Conservation (phyloP, 2,888 invertebrate species). For the Andrena trimmerana region DNA sequence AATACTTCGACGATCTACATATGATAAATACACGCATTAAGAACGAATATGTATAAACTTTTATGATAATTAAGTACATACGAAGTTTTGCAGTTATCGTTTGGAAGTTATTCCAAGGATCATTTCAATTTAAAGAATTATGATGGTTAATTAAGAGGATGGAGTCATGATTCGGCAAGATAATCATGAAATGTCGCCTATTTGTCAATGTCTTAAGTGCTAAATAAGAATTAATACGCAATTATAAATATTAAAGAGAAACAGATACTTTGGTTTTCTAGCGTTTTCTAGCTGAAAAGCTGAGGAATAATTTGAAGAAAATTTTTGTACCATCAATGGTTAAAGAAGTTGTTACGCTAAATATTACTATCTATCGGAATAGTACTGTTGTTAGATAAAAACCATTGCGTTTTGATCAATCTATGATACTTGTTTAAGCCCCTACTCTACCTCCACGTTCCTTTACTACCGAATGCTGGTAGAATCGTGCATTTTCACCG, state of each 20-base stretch:
- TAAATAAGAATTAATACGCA: not conserved
- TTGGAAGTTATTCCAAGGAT: not conserved
- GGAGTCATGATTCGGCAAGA: not conserved
- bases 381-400: not conserved
- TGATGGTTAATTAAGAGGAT: not conserved
- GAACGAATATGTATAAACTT: not conserved
- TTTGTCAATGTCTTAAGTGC: not conserved
- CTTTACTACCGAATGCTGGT: not conserved
- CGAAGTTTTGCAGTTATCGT: conserved; percentile 5
- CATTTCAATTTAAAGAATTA: too few species aligned
- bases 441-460: not conserved
- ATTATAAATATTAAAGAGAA: conserved; percentile 32
- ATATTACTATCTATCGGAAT: conserved; percentile 6
- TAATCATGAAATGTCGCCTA: not conserved
- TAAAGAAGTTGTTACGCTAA: not conserved
- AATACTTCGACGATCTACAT: conserved; percentile 27
- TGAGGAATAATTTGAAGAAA: not conserved
- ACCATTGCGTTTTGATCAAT: conserved; percentile 5
- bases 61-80: conserved; percentile 42
- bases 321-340: not conserved
- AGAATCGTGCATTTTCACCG: not conserved
- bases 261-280: conserved; percentile 11
- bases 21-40: conserved; percentile 24
- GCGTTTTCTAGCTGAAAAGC: conserved; percentile 9
- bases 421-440: conserved; percentile 7